Percentiles rank a stretch among this genome's conserved stretches.
These are phyloP conservation scores for Vidua macroura DNA, from an alignment of 2,113 vertebrate genomes.

Conservation along the genomic window DNA sequence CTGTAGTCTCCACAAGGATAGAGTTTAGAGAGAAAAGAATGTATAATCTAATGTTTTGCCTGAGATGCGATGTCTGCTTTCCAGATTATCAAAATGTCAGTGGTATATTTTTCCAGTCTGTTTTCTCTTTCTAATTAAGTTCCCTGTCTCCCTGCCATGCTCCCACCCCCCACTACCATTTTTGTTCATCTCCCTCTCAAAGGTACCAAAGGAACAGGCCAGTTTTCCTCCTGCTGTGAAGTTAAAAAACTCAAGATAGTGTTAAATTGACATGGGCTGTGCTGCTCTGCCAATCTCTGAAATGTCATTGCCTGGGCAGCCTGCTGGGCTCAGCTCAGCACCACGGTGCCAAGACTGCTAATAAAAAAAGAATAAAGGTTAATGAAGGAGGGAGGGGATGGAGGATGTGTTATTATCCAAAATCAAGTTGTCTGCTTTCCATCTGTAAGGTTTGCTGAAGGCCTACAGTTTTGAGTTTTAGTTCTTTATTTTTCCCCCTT, in stretches of 20 bases:
- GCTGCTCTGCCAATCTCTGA: conserved; percentile 69
- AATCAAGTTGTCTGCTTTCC: conserved; percentile 58
- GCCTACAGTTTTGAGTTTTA: conserved; percentile 53
- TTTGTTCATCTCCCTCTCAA: conserved; percentile 17
- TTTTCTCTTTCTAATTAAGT: conserved; percentile 15
- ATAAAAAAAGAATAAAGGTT: conserved; percentile 82
- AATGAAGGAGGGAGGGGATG: conserved; percentile 72
- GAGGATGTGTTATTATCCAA: conserved; percentile 52
- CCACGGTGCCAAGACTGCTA: conserved; percentile 62
- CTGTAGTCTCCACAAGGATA: not conserved
- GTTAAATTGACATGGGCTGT: conserved; percentile 44
- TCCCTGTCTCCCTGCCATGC: not conserved
- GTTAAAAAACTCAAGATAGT: conserved; percentile 71
- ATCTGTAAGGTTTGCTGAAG: conserved; percentile 52
- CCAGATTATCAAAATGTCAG: not conserved
- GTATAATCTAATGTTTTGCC: not conserved
- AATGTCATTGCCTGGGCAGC: conserved; percentile 77
- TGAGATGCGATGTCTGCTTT: not conserved
- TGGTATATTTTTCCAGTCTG: not conserved
- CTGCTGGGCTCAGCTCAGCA: conserved; percentile 70
- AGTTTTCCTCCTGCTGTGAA: conserved; percentile 62
- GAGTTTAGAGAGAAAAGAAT: not conserved
- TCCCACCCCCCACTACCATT: not conserved
- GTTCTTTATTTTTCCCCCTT: conserved; percentile 36
- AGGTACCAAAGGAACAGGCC: conserved; percentile 46